Evolutionary conservation across 2,113 vertebrate species (phyloP), one percentile per base, ranked within the genome.

Genomic region (Pterocles orientalis): DNA sequence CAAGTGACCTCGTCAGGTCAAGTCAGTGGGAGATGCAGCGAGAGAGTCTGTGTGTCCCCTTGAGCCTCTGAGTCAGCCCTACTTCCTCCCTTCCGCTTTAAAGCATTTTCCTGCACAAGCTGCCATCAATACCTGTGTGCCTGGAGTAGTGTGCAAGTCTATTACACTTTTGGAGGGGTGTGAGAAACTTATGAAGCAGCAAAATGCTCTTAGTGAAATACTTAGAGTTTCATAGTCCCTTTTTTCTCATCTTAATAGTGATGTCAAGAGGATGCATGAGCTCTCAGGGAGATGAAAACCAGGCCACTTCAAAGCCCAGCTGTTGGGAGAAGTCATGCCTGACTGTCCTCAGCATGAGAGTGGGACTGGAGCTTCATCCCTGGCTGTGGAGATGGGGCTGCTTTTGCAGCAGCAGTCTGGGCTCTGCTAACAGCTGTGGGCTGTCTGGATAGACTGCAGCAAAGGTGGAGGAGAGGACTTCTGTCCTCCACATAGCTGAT

Each of bases 201-300:
- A 71, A 75, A 93, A 92, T 50, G 34, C 34, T 88, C 36, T 56
- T 60, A n/a, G 33, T 78, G 64, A 86, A 92, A 61, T 28, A 43
- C 43, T 36, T 34, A 48, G 41, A 58, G 54, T 62, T 43, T 79
- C 0, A 0, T 3, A 61, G 36, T 62, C 78, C 43, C 47, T 68
- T 25, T 92, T 86, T 83, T 85, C 64, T 95, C 50, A 18, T 81
- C 43, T 56, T 90, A 86, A 53, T 79, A 47, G 79, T 56, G 51
- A 85, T 61, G 45, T n/a, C 66, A 58, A 82, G 81, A 85, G 83
- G 72, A 68, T 90, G 34, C 34, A 6, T 66, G 75, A 90, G 62
- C 64, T 90, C 43, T 90, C 77, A 36, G 24, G 34, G 47, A 86
- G 76, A 77, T 88, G 82, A 94, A 94, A 85, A 88, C 75, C 65